These are phyloP conservation scores for Sanderia malayensis DNA, from an alignment of 30 jellyfish, hydroid and myxozoan genomes.

Conservation along the genomic window DNA sequence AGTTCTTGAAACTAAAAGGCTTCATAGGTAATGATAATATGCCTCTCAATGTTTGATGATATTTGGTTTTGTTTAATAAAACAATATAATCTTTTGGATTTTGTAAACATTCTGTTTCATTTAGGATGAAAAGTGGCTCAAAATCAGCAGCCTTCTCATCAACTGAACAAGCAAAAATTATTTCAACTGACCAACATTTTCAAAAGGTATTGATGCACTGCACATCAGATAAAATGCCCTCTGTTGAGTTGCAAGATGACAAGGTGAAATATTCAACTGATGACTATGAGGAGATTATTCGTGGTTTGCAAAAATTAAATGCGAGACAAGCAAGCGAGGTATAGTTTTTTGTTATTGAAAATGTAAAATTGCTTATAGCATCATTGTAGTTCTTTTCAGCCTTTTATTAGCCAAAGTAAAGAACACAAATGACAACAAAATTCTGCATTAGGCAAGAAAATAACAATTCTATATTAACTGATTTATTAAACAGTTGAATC, in stretches of 20 bases:
- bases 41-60: no score
- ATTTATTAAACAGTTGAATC: no score
- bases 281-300: slow-evolving; percentile 58
- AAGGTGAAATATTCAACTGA: slow-evolving; percentile 19
- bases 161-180: neutral
- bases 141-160: neutral
- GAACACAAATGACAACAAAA: no score
- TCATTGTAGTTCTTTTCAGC: no score
- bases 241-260: neutral
- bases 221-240: neutral
- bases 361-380: no score
- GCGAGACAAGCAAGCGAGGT: slow-evolving; percentile 72
- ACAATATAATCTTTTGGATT: no score
- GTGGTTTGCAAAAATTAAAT: slow-evolving; percentile 39
- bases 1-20: neutral
- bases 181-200: neutral
- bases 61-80: no score
- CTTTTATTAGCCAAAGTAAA: no score
- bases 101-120: no score
- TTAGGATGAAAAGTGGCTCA: slow-evolving; percentile 13
- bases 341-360: slow-evolving; percentile 25
- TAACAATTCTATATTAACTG: no score
- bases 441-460: no score
- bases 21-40: neutral
- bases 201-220: no score